Percentiles rank a stretch among this genome's conserved stretches.
Conservation (phyloP, 2,888 invertebrate species). For the Amaurobius ferox region DNA sequence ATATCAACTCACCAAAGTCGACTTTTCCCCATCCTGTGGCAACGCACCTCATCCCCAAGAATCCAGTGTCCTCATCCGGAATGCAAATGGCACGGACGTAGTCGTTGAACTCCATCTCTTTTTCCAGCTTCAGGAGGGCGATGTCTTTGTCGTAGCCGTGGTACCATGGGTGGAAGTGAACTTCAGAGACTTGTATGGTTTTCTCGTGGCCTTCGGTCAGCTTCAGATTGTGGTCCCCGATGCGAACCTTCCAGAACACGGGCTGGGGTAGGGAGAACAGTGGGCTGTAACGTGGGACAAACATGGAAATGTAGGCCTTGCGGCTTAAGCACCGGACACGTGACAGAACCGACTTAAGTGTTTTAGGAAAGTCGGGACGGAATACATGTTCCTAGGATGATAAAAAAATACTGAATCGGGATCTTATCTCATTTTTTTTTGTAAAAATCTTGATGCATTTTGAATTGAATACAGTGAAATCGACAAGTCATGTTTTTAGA, state of each 20-base stretch:
- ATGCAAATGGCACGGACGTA: constrained; percentile 75
- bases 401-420: too few relatives aligned
- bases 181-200: constrained; percentile 75
- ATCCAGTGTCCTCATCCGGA: constrained; percentile 76
- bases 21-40: constrained; percentile 90
- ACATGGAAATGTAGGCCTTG: not conserved
- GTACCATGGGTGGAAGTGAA: constrained; percentile 75
- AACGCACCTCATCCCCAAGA: constrained; percentile 79
- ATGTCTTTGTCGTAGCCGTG: constrained; percentile 75
- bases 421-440: too few relatives aligned
- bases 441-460: too few relatives aligned
- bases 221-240: constrained; percentile 90
- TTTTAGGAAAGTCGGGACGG: too few relatives aligned
- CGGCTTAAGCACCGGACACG: constrained; percentile 1
- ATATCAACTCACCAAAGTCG: constrained; percentile 74
- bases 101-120: constrained; percentile 85
- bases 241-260: constrained; percentile 76
- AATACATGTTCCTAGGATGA: too few relatives aligned
- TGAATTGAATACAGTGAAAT: too few relatives aligned
- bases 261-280: constrained; percentile 75
- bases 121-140: constrained; percentile 90
- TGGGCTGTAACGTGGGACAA: constrained; percentile 71
- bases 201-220: constrained; percentile 83
- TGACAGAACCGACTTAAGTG: not conserved
- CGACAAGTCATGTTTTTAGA: too few relatives aligned